Evolutionary conservation across 1,140 invertebrate genomes (phyloP), one percentile per base, ranked within the genome.

Genomic region (Agrilus planipennis): DNA sequence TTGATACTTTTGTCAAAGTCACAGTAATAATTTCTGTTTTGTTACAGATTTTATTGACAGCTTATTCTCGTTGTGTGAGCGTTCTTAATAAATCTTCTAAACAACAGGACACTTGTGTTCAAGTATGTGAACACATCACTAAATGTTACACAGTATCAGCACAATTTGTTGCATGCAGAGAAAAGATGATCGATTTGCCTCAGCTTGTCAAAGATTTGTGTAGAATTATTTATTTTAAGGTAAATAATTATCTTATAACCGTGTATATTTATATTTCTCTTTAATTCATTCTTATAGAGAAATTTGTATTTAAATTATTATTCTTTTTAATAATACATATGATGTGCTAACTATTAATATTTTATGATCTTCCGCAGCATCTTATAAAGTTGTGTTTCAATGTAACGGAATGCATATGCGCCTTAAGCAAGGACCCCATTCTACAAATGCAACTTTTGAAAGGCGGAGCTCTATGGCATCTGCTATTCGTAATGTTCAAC

Each of bases 61-160:
- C 91, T 3, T 89, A 92, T 59, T 77, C 82, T 2, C 75, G 94
- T 47, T 97, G 93, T 65, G 87, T 94, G 4, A 82, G 83, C 17
- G 86, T 95, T 1, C 62, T 97, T 34, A 86, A 75, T 49, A 73
- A 75, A 39, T 85, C 84, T 17, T 81, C 81, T 11, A 84, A 82
- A 59, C 66, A 76, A 1, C 73, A 70, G 27, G 90, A 95, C 46
- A 67, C 92, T 42, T 76, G 86, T 32, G 90, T 93, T 16, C 80
- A 90, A 73, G 93, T 99, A 49, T 97, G 93, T 59, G 80, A 76
- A 19, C 83, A 98, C 62, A 82, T 94, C 39, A 85, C 88, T 1
- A 75, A 77, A 39, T 97, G 91, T 63, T 97, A 93, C 58, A 79
- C 86, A 10, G 92, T 97, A 4, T 89, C 93, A 4, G 90, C 92